Percentiles rank a stretch among this genome's conserved stretches.
These are phyloP conservation scores for Bufotes viridis DNA, from an alignment of 2,797 vertebrate species.

Conservation along the genomic window DNA sequence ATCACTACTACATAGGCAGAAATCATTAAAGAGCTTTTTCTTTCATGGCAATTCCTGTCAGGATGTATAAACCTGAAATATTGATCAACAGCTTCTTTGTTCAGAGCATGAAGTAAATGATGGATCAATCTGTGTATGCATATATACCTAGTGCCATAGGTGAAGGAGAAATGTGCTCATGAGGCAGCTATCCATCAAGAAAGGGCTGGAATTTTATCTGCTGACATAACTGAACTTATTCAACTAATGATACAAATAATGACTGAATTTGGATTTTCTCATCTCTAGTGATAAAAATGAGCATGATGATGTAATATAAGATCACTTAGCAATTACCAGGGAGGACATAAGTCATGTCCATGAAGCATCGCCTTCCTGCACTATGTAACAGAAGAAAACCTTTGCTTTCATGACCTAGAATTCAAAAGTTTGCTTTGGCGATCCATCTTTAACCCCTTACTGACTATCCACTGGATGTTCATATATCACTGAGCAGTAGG, in stretches of 20 bases:
- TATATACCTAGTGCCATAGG: constrained; percentile 38
- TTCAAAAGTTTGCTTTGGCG: no score
- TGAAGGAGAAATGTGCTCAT: constrained; percentile 1
- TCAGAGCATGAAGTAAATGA: constrained; percentile 51
- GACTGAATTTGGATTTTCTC: neutral
- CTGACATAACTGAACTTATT: neutral
- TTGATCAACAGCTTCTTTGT: constrained; percentile 52
- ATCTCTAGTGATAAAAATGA: no score
- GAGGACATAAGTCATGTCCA: no score
- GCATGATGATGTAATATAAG: no score
- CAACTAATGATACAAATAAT: neutral
- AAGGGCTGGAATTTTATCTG: neutral
- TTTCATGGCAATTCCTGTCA: constrained; percentile 52
- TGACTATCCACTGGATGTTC: no score
- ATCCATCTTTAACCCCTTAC: no score
- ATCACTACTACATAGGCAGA: constrained; percentile 54
- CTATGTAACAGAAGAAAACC: no score
- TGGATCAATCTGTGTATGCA: constrained; percentile 34
- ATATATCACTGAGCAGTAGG: no score
- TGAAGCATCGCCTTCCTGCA: no score
- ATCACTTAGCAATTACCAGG: no score
- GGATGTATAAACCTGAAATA: constrained; percentile 55
- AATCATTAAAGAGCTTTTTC: constrained; percentile 53
- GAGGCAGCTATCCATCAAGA: neutral
- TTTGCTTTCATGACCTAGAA: no score